A percentile compares a stretch with the other conserved stretches of the same genome.
These are phyloP conservation scores for Globodera rostochiensis DNA, from an alignment of 1,140 invertebrate species.

Conservation along the genomic window DNA sequence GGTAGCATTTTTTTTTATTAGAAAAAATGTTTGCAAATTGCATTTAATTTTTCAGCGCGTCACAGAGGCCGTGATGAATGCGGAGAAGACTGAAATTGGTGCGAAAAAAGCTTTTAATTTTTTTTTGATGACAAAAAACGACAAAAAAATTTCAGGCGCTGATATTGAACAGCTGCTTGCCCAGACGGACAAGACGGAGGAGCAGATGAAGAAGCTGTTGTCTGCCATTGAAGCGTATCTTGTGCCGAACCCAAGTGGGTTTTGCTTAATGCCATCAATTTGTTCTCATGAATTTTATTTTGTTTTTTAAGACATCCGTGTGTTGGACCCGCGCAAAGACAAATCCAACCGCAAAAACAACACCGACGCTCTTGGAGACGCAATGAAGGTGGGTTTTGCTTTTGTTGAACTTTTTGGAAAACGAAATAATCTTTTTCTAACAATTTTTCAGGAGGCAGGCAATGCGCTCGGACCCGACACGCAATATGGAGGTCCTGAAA, in stretches of 20 bases:
- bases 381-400: slow-evolving; percentile 74
- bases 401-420: too few relatives aligned
- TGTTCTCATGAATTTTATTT: neutral
- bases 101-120: neutral
- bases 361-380: slow-evolving; percentile 81
- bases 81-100: slow-evolving; percentile 84
- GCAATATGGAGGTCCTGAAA: slow-evolving; percentile 75
- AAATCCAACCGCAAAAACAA: slow-evolving; percentile 83
- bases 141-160: slow-evolving; percentile 71
- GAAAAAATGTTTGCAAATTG: slow-evolving; percentile 5
- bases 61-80: slow-evolving; percentile 85
- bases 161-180: slow-evolving; percentile 86
- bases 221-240: slow-evolving; percentile 82
- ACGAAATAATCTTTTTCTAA: neutral
- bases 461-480: slow-evolving; percentile 86
- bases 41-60: slow-evolving; percentile 74
- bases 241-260: slow-evolving; percentile 83
- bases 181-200: slow-evolving; percentile 80
- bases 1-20: slow-evolving; percentile 40
- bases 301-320: slow-evolving; percentile 75
- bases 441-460: slow-evolving; percentile 75
- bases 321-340: slow-evolving; percentile 89
- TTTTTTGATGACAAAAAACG: neutral
- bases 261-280: neutral
- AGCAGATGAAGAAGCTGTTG: slow-evolving; percentile 85